Percentiles rank a stretch among this genome's conserved stretches.
These are phyloP conservation scores for Pipra filicauda DNA, from an alignment of 2,113 vertebrate species.

Conservation along the genomic window DNA sequence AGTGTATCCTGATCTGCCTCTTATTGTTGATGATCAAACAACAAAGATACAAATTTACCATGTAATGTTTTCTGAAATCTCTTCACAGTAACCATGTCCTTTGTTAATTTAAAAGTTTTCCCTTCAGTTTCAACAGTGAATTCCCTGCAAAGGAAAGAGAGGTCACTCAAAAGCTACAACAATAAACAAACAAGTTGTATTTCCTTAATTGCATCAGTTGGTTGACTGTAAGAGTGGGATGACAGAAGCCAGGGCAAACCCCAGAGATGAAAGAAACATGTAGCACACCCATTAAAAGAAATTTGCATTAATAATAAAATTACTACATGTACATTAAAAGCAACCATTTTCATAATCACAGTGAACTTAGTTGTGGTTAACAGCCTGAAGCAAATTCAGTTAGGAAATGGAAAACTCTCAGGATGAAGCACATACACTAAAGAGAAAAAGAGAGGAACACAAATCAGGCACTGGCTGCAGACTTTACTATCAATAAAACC, in stretches of 20 bases:
- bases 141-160: constrained; percentile 76
- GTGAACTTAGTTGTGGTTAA: background rate
- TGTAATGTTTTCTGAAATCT: constrained; percentile 95
- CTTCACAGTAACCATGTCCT: constrained; percentile 94
- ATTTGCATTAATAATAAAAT: background rate
- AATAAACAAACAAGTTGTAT: background rate
- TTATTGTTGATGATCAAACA: background rate
- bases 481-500: background rate
- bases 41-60: constrained; percentile 74
- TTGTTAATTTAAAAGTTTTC: constrained; percentile 90
- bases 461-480: background rate
- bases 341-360: background rate
- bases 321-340: background rate
- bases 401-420: background rate
- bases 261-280: background rate
- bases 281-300: background rate
- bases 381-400: background rate
- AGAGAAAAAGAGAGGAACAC: background rate
- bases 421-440: background rate
- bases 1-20: background rate
- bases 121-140: constrained; percentile 93
- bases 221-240: background rate
- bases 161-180: background rate
- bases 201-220: background rate
- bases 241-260: background rate